A percentile compares a stretch with the other conserved stretches of the same genome.
Evolutionary conservation across 2,888 invertebrate genomes (phyloP).

Genomic region (Nomada flava): DNA sequence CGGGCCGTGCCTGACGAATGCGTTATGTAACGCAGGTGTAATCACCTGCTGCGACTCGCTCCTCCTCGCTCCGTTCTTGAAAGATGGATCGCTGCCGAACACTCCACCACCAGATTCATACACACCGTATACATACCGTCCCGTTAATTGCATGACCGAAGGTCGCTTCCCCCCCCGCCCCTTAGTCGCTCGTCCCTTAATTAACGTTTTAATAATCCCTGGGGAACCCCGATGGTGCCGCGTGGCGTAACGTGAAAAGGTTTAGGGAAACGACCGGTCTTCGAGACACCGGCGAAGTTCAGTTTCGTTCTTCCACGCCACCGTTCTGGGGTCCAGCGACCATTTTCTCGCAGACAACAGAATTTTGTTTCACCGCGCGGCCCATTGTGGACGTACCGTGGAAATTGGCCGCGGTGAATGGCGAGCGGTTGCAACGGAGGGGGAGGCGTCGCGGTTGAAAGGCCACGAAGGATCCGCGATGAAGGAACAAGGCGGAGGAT

Average conservation of each 20-base stretch:
- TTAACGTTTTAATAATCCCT: constrained; percentile 70
- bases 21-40: constrained; percentile 73
- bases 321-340: background rate
- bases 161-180: constrained; percentile 55
- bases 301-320: background rate
- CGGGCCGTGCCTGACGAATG: constrained; percentile 70
- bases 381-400: constrained; percentile 17
- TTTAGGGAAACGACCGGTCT: background rate
- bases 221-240: constrained; percentile 1
- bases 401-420: constrained; percentile 15
- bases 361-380: background rate
- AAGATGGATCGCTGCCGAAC: constrained; percentile 61
- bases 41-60: constrained; percentile 70
- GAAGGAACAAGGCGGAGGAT: constrained; percentile 35
- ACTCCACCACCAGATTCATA: constrained; percentile 28
- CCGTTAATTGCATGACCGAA: constrained; percentile 68
- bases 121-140: constrained; percentile 42
- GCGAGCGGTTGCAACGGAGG: constrained; percentile 34
- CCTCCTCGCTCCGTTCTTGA: constrained; percentile 46
- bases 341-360: constrained; percentile 40
- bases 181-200: constrained; percentile 53
- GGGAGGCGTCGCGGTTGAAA: constrained; percentile 46
- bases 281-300: background rate
- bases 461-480: constrained; percentile 29
- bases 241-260: constrained; percentile 15